Evolutionary conservation across 1,140 invertebrate species (phyloP).

Genomic region (Caenorhabditis briggsae): DNA sequence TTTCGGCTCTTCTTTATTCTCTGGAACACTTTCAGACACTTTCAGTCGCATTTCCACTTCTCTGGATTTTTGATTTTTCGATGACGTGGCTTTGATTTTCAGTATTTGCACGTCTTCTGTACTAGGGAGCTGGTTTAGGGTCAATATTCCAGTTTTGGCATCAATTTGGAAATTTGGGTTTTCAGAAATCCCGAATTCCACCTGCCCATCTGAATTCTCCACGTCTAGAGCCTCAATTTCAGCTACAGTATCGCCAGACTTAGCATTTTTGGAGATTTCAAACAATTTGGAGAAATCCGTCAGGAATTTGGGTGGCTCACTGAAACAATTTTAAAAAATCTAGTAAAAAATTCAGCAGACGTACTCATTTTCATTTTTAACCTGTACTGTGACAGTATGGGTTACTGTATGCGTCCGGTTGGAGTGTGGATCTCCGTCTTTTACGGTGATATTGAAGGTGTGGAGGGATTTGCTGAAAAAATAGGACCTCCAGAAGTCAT

Average conservation of each 20-base stretch:
- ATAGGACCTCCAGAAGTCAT: no score
- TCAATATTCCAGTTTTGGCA: background rate
- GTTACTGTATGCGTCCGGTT: slow-evolving; percentile 54
- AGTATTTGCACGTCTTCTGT: background rate
- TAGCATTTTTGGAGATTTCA: background rate
- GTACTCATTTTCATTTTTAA: slow-evolving; percentile 64
- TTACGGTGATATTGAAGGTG: slow-evolving; percentile 52
- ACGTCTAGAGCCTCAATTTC: slow-evolving; percentile 41
- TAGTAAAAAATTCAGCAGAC: background rate
- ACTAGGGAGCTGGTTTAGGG: background rate
- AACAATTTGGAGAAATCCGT: slow-evolving; percentile 47
- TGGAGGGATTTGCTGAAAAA: slow-evolving; percentile 43
- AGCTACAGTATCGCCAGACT: slow-evolving; percentile 25
- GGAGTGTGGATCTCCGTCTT: slow-evolving; percentile 62
- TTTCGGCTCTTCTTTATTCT: background rate
- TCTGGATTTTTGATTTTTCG: slow-evolving; percentile 16
- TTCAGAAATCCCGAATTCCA: background rate
- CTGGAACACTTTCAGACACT: background rate
- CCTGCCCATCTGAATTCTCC: background rate
- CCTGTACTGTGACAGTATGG: slow-evolving; percentile 60
- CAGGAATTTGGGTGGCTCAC: slow-evolving; percentile 53
- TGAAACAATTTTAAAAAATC: slow-evolving; percentile 41
- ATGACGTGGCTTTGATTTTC: slow-evolving; percentile 3
- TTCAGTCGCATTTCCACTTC: background rate
- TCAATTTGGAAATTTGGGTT: slow-evolving; percentile 7